phyloP scores from a whole-genome alignment of 2,113 vertebrate genomes.

The Sigmodon hispidus region DNA sequence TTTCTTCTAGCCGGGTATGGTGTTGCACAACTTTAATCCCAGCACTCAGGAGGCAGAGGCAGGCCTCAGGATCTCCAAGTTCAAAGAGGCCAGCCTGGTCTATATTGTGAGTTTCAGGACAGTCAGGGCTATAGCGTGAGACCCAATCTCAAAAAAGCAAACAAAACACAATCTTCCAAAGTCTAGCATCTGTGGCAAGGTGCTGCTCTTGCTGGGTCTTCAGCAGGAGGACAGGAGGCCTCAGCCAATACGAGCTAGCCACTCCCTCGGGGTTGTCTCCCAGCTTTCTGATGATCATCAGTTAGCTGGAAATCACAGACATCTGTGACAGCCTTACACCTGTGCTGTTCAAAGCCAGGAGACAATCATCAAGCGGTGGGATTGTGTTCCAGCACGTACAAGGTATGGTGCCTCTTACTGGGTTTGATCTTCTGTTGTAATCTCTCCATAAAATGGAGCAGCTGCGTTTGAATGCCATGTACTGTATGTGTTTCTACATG shows the following conservation, averaged over 20 bases:
- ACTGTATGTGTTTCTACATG: no score
- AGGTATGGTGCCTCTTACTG: constrained; percentile 42
- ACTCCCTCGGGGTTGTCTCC: background rate
- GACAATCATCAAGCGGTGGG: background rate
- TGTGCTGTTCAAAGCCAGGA: background rate
- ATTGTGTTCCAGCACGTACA: background rate
- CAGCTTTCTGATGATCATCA: background rate
- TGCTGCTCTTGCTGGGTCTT: background rate
- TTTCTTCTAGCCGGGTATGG: background rate
- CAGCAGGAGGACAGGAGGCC: background rate
- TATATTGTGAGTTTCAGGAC: background rate
- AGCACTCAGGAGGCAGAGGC: background rate
- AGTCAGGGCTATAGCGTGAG: background rate
- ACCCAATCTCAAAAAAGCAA: background rate
- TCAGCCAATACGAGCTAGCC: constrained; percentile 21
- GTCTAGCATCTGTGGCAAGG: background rate
- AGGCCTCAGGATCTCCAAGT: background rate
- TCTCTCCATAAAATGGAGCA: background rate
- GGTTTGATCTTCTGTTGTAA: background rate
- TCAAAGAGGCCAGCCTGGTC: background rate
- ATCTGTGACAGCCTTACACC: background rate
- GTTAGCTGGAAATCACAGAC: constrained; percentile 29
- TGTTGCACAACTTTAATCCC: background rate
- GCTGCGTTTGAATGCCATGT: background rate
- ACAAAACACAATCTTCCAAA: background rate